Percentiles rank a stretch among this genome's conserved stretches.
Evolutionary conservation across 2,888 invertebrate genomes (phyloP).

Genomic region (Drosophila cracens): DNA sequence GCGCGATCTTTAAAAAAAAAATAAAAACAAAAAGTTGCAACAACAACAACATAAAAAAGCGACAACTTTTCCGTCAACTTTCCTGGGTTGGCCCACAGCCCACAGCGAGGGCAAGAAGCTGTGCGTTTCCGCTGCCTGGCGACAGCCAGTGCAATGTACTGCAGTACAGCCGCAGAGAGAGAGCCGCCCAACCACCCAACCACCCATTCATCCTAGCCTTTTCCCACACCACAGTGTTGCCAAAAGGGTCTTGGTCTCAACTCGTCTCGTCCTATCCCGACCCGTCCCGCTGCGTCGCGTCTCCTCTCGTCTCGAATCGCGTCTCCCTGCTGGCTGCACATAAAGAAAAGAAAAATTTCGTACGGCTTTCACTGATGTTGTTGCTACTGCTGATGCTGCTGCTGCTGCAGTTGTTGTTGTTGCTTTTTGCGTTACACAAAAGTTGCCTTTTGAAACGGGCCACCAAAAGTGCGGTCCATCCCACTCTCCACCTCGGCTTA

Average conservation of each 20-base stretch:
- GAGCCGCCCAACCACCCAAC: slow-evolving; percentile 7
- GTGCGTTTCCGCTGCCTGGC: slow-evolving; percentile 71
- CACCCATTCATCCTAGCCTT: slow-evolving; percentile 41
- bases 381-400: slow-evolving; percentile 19
- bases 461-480: slow-evolving; percentile 59
- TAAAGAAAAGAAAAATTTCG: slow-evolving; percentile 80
- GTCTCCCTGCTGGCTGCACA: slow-evolving; percentile 68
- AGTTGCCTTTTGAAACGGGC: slow-evolving; percentile 69
- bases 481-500: slow-evolving; percentile 9
- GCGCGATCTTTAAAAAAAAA: slow-evolving; percentile 66
- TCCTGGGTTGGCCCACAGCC: slow-evolving; percentile 69
- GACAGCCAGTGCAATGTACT: slow-evolving; percentile 63
- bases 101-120: slow-evolving; percentile 79
- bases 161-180: slow-evolving; percentile 3
- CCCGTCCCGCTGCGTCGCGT: slow-evolving; percentile 18
- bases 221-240: slow-evolving; percentile 46
- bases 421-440: slow-evolving; percentile 51
- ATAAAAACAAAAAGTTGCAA: slow-evolving; percentile 39
- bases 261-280: slow-evolving; percentile 52
- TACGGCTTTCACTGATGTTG: slow-evolving; percentile 62
- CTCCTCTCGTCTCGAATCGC: slow-evolving; percentile 18
- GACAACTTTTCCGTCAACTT: slow-evolving; percentile 76
- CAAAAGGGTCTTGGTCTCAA: slow-evolving; percentile 74
- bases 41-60: slow-evolving; percentile 45
- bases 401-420: slow-evolving; percentile 44